Percentiles rank a stretch among this genome's conserved stretches.
These are phyloP conservation scores for Drosophila silvestris DNA, from an alignment of 2,888 invertebrate genomes.

Conservation along the genomic window DNA sequence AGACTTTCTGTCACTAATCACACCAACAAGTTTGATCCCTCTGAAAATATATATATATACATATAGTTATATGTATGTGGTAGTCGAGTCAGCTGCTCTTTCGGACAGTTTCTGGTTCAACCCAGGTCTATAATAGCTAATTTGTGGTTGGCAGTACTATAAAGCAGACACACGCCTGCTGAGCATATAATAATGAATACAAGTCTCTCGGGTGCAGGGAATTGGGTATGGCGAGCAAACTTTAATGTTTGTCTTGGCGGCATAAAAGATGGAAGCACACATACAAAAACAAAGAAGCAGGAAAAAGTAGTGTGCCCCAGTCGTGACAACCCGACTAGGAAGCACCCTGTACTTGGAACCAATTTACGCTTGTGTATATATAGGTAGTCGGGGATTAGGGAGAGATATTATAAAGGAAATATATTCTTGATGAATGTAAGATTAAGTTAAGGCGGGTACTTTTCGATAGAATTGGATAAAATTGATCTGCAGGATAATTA, in stretches of 20 bases:
- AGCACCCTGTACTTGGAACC: background rate
- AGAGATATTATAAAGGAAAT: background rate
- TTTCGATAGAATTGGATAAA: background rate
- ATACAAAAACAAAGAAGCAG: background rate
- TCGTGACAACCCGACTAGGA: background rate
- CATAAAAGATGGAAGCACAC: conserved; percentile 9
- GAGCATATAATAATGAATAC: conserved; percentile 15
- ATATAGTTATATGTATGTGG: background rate
- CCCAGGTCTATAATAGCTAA: background rate
- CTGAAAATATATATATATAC: background rate
- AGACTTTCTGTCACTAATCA: background rate
- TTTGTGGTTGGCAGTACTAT: conserved; percentile 1
- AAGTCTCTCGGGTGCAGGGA: conserved; percentile 2
- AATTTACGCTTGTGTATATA: background rate
- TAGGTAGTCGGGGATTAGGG: background rate
- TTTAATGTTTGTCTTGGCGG: conserved; percentile 14
- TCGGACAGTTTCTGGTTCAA: background rate
- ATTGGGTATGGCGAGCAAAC: background rate
- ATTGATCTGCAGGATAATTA: background rate
- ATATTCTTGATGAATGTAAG: background rate
- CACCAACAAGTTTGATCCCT: background rate
- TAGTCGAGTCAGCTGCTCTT: background rate
- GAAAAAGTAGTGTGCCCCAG: background rate
- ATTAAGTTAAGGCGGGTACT: background rate
- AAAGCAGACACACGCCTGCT: background rate